A percentile compares a stretch with the other conserved stretches of the same genome.
Evolutionary conservation across 2,797 vertebrate species (phyloP).

Genomic region (Anguilla obscura): DNA sequence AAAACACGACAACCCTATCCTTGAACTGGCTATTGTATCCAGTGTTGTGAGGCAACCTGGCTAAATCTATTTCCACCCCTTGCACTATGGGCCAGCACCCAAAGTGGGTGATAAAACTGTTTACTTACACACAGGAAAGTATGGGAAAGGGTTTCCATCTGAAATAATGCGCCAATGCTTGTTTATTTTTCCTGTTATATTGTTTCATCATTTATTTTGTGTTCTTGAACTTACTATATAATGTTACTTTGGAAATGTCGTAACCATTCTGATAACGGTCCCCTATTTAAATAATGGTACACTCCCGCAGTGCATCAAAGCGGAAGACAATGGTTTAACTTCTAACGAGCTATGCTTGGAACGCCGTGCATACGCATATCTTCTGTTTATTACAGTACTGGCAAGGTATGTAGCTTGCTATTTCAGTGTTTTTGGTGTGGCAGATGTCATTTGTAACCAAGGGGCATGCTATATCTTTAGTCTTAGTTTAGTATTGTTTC

Average conservation of each 20-base stretch:
- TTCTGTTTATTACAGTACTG: neutral
- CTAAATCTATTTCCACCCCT: neutral
- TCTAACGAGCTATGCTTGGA: neutral
- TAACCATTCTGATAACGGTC: neutral
- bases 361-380: neutral
- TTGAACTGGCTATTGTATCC: neutral
- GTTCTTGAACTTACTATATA: neutral
- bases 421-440: neutral
- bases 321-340: constrained; percentile 20
- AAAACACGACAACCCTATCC: neutral
- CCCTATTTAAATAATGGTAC: constrained; percentile 9
- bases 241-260: neutral
- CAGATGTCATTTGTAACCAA: neutral
- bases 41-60: neutral
- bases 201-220: neutral
- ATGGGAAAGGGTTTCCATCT: neutral
- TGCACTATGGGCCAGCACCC: neutral
- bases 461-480: neutral
- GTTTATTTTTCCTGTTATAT: neutral
- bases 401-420: neutral
- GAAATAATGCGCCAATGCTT: neutral
- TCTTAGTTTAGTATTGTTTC: neutral
- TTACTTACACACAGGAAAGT: neutral
- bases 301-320: neutral
- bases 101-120: neutral